Conservation (phyloP, 2,113 vertebrate genomes). For the Oncorhynchus gorbuscha region DNA sequence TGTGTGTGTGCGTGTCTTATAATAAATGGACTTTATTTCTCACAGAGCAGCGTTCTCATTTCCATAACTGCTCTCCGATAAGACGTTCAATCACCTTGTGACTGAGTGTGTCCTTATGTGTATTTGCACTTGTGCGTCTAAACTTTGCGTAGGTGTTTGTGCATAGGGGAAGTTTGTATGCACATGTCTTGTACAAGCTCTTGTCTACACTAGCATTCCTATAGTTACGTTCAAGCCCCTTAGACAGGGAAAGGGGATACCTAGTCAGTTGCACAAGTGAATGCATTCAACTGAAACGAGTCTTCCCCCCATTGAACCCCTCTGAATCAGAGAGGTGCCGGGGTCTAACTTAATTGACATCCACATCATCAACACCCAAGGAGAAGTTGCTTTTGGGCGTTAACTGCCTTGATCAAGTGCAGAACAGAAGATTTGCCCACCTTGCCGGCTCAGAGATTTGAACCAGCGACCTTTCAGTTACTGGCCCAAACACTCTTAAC, state of each 20-base stretch:
- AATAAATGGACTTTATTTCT: conserved; percentile 5
- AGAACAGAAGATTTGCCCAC: too few species aligned
- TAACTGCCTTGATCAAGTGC: too few species aligned
- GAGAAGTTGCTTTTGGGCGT: too few species aligned
- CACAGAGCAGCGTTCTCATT: not conserved
- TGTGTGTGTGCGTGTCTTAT: not conserved
- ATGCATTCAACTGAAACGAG: not conserved
- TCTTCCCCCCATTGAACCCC: too few species aligned
- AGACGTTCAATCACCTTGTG: not conserved
- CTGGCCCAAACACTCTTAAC: too few species aligned
- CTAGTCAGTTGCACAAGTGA: too few species aligned
- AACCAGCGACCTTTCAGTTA: too few species aligned
- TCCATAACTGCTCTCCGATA: not conserved
- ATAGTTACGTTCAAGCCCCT: conserved; percentile 18
- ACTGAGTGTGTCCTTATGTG: not conserved
- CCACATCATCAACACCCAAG: not conserved
- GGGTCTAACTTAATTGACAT: too few species aligned
- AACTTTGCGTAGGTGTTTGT: not conserved
- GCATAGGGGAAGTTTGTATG: not conserved
- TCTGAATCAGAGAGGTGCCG: conserved; percentile 22
- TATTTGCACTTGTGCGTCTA: not conserved
- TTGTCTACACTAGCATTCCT: not conserved
- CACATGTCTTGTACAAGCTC: not conserved
- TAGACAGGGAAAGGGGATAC: conserved; percentile 12
- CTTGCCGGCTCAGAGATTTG: too few species aligned